Conservation (phyloP, 2,888 invertebrate species). For the Argyra leucocephala region DNA sequence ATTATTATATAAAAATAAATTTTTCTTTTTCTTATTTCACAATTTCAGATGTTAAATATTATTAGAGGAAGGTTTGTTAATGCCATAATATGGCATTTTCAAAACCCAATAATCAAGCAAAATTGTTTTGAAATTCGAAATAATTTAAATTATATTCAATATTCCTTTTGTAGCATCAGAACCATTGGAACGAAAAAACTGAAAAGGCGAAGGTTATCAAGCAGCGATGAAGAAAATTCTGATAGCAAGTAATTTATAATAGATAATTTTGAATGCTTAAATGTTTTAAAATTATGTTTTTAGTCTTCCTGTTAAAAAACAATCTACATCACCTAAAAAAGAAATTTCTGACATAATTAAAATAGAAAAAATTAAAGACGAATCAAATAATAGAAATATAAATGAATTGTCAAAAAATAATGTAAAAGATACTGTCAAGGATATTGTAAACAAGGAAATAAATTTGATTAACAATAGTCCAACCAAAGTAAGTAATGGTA, state of each 20-base stretch:
- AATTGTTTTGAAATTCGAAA: not conserved
- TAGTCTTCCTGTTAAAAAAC: slow-evolving; percentile 21
- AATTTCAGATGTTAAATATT: slow-evolving; percentile 21
- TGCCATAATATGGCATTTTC: not conserved
- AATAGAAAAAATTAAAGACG: slow-evolving; percentile 13
- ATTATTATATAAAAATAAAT: not conserved
- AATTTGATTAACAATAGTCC: not conserved
- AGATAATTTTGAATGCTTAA: not conserved
- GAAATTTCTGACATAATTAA: not conserved
- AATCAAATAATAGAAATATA: not conserved
- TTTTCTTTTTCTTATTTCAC: slow-evolving; percentile 16
- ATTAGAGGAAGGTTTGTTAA: slow-evolving; percentile 17
- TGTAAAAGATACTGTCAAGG: not conserved
- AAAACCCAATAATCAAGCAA: not conserved
- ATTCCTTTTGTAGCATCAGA: slow-evolving; percentile 23
- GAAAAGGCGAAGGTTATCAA: slow-evolving; percentile 31
- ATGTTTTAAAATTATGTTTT: not conserved
- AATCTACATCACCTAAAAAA: slow-evolving; percentile 11
- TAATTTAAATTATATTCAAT: slow-evolving; percentile 18
- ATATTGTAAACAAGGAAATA: not conserved
- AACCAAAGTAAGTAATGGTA: not conserved
- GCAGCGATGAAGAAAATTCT: slow-evolving; percentile 36
- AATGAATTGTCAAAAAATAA: not conserved
- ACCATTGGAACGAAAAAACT: slow-evolving; percentile 20
- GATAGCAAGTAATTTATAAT: slow-evolving; percentile 17